These are phyloP conservation scores for Lepidurus apus DNA, from an alignment of 1,140 invertebrate species.

Conservation along the genomic window DNA sequence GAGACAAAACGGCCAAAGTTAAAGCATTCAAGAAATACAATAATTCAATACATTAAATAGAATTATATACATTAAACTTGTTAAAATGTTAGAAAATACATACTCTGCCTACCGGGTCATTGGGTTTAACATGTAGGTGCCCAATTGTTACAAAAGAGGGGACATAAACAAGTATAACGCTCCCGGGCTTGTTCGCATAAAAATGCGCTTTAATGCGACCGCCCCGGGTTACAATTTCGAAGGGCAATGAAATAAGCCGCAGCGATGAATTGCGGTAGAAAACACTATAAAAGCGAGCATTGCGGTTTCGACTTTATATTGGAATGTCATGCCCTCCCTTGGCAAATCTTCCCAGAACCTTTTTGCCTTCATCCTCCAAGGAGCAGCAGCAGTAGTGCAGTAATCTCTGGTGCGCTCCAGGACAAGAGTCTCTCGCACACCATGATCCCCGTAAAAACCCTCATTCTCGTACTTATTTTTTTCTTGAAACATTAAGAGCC, in stretches of 20 bases:
- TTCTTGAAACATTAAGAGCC: not conserved
- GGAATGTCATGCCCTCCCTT: not conserved
- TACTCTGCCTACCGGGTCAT: too few species aligned
- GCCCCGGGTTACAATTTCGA: not conserved
- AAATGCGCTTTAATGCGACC: not conserved
- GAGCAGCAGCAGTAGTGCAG: not conserved
- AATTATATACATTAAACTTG: too few species aligned
- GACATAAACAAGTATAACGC: too few species aligned
- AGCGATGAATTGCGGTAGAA: not conserved
- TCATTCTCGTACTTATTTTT: too few species aligned
- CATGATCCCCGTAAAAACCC: not conserved
- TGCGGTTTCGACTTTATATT: not conserved
- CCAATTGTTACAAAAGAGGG: too few species aligned
- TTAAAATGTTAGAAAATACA: too few species aligned
- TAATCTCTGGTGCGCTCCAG: not conserved
- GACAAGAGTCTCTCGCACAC: not conserved
- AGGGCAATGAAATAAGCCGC: not conserved
- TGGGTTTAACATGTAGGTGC: too few species aligned
- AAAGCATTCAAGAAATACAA: too few species aligned
- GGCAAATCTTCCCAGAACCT: slow-evolving; percentile 1
- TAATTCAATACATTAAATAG: too few species aligned
- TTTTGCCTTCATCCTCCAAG: not conserved
- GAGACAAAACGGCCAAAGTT: too few species aligned
- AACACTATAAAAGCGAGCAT: not conserved
- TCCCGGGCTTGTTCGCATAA: too few species aligned